Evolutionary conservation across 2,113 vertebrate species (phyloP).

Genomic region (Mystacornis crossleyi): DNA sequence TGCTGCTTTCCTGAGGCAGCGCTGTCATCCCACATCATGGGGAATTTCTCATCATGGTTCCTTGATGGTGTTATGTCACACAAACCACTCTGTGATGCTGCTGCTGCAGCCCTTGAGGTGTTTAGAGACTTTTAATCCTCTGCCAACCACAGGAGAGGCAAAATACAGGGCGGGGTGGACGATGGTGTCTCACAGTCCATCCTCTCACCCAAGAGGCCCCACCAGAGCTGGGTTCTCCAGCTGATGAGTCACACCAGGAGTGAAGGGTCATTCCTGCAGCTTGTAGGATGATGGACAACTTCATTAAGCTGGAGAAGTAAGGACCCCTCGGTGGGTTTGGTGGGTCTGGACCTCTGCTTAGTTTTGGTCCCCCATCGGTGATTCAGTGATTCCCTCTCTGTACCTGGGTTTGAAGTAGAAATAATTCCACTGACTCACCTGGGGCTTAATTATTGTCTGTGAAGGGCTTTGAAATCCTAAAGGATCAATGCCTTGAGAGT

Average conservation of each 20-base stretch:
- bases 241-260: background rate
- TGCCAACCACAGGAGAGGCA: background rate
- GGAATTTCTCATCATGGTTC: background rate
- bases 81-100: background rate
- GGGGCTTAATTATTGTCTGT: background rate
- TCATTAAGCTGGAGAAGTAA: background rate
- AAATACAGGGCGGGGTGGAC: background rate
- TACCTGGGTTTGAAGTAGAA: background rate
- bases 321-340: background rate
- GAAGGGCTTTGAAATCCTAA: background rate
- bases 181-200: background rate
- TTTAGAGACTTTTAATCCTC: background rate
- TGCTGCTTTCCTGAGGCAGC: background rate
- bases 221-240: background rate
- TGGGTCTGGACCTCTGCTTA: background rate
- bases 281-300: background rate
- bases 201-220: background rate
- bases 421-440: constrained; percentile 13
- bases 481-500: background rate
- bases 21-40: rapidly evolving
- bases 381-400: background rate
- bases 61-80: background rate
- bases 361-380: background rate
- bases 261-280: background rate
- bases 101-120: background rate